Evolutionary conservation across 2,113 vertebrate species (phyloP).

Genomic region (Pseudopipra pipra): DNA sequence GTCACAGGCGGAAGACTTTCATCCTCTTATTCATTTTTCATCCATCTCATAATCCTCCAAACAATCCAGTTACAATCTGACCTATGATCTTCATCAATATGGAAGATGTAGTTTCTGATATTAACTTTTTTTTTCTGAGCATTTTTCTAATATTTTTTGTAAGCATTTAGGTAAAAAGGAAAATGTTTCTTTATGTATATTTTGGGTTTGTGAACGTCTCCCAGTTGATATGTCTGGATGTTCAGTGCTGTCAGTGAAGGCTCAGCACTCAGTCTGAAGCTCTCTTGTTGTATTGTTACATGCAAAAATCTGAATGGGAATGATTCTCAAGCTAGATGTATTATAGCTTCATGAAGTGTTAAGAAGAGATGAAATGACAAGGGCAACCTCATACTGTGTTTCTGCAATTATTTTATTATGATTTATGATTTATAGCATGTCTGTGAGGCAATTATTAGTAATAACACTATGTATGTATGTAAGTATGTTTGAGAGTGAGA

Average conservation of each 20-base stretch:
- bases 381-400: neutral
- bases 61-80: neutral
- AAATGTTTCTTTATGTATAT: neutral
- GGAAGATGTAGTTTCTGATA: neutral
- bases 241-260: neutral
- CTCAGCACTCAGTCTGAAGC: neutral
- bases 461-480: neutral
- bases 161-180: neutral
- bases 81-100: neutral
- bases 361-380: slow-evolving; percentile 36
- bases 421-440: slow-evolving; percentile 27
- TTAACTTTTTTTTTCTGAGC: neutral
- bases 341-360: neutral
- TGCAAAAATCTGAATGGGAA: neutral
- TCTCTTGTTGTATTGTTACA: neutral
- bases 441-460: slow-evolving; percentile 3
- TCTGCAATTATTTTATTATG: slow-evolving; percentile 43
- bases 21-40: neutral
- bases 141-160: neutral
- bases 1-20: neutral
- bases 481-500: neutral
- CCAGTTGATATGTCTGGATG: neutral
- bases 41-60: neutral
- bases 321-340: neutral
- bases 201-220: neutral